Percentiles rank a stretch among this genome's conserved stretches.
These are phyloP conservation scores for Leptodirus hochenwartii DNA, from an alignment of 2,888 invertebrate species.

Conservation along the genomic window DNA sequence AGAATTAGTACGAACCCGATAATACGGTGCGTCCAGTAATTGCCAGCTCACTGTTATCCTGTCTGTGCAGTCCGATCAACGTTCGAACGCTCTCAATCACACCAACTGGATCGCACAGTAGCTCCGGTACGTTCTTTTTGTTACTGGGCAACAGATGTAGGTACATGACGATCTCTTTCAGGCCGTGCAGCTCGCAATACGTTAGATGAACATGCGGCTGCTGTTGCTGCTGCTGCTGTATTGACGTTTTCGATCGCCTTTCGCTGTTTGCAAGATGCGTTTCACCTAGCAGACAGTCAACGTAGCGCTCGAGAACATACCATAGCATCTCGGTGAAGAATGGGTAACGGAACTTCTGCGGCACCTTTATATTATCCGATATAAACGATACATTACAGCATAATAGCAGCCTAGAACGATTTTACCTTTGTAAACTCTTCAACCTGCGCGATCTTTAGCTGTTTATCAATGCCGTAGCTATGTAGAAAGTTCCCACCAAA, in stretches of 20 bases:
- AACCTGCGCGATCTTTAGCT: conserved; percentile 86
- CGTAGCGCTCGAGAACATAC: conserved; percentile 91
- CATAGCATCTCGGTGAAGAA: conserved; percentile 97
- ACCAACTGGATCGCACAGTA: conserved; percentile 75
- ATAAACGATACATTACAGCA: conserved; percentile 1
- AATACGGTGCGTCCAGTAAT: conserved; percentile 70
- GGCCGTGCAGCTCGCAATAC: conserved; percentile 59
- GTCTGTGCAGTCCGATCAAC: conserved; percentile 72
- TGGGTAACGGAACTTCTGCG: conserved; percentile 93
- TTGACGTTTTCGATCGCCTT: too few relatives aligned
- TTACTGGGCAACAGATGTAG: conserved; percentile 75
- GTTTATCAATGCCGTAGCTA: conserved; percentile 89
- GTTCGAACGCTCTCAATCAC: conserved; percentile 78
- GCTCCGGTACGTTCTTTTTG: conserved; percentile 81
- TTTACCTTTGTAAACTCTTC: conserved; percentile 82
- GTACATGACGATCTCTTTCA: conserved; percentile 82
- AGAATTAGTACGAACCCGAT: conserved; percentile 18
- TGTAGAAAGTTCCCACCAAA: conserved; percentile 98
- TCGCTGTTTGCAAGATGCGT: conserved; percentile 45
- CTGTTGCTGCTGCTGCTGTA: conserved; percentile 26
- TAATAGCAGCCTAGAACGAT: too few relatives aligned
- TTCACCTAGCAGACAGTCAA: conserved; percentile 67
- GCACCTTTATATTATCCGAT: conserved; percentile 43
- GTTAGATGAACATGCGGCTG: conserved; percentile 56
- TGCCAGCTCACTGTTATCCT: conserved; percentile 68